Conservation (phyloP, 2,888 invertebrate species). For the Eupsilia transversa region DNA sequence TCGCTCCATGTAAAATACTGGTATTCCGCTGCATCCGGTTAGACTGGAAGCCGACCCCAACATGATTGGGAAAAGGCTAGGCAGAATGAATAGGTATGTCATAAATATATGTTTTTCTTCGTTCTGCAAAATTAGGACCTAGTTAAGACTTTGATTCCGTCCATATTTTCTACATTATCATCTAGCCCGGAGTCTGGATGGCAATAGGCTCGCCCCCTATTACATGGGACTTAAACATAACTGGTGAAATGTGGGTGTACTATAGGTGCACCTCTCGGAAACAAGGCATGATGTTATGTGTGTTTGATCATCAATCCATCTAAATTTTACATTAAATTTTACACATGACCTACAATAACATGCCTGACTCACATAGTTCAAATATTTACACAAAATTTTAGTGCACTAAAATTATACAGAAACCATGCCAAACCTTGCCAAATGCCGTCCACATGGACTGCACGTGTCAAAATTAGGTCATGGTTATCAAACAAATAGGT, state of each 20-base stretch:
- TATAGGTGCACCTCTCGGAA: too few species aligned
- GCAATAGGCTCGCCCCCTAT: too few species aligned
- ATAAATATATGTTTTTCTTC: not conserved
- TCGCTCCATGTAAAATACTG: too few species aligned
- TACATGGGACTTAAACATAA: too few species aligned
- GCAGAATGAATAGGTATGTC: too few species aligned
- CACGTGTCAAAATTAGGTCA: slow-evolving; percentile 51
- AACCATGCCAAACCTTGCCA: slow-evolving; percentile 21
- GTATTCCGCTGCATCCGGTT: too few species aligned
- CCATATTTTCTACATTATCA: not conserved
- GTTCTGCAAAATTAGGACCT: not conserved
- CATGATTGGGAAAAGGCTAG: too few species aligned
- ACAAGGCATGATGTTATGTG: too few species aligned
- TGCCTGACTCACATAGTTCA: slow-evolving; percentile 1
- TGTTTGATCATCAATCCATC: not conserved
- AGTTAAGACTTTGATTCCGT: not conserved
- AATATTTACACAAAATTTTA: slow-evolving; percentile 33
- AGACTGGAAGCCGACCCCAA: too few species aligned
- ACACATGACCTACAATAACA: slow-evolving; percentile 11
- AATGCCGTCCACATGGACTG: slow-evolving; percentile 21
- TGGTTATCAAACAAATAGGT: slow-evolving; percentile 40
- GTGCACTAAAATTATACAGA: slow-evolving; percentile 19
- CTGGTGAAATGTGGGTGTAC: too few species aligned
- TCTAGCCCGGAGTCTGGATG: too few species aligned
- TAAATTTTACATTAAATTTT: not conserved